These are phyloP conservation scores for Bos taurus DNA, from an alignment of 2,113 vertebrate species.

Conservation along the genomic window ARS-UCD2.0 NC_037348.1:16434001-16434500, in stretches of 20 bases:
- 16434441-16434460: neutral
- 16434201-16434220: neutral
- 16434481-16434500: neutral
- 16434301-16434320: neutral
- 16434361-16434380: neutral
- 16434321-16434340: neutral
- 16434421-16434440: neutral
- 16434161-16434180: neutral
- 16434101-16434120: neutral
- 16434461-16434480: neutral
- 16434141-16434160: neutral
- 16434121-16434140: neutral
- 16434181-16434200: neutral
- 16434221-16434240: neutral
- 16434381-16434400: neutral
- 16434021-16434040: neutral
- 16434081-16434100: neutral
- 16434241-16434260: neutral
- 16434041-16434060: neutral
- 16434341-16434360: neutral
- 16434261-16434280: neutral
- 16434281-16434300: neutral
- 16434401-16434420: neutral
- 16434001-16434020: neutral
- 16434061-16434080: neutral